Evolutionary conservation across 2,797 vertebrate species (phyloP), one percentile per base, ranked within the genome.

Genomic region (Pagetopsis macropterus): DNA sequence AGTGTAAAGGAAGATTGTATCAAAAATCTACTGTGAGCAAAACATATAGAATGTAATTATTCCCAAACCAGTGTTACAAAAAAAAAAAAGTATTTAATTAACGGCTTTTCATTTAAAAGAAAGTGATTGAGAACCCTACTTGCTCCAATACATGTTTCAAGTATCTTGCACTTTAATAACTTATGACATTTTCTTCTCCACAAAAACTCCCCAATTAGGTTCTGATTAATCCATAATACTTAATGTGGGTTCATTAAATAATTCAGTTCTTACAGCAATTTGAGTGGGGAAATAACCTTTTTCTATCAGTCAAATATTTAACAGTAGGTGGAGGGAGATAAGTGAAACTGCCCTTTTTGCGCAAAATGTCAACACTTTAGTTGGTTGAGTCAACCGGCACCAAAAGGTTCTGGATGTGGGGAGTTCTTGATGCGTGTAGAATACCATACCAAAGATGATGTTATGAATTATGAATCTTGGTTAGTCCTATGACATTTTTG

Each of bases 261-360:
- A 17, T n/a, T 72, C 49, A 40, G 11, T 10, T 58, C 19, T 74
- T 17, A 21, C 33, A 37, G 11, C 1, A 16, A 41, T 70, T 51
- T 51, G 41, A 54, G 21, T 17, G 13, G 19, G 23, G 19, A 16
- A 16, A 44, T 58, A 56, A 60, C 19, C 45, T 37, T 37, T 61
- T 67, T 31, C 16, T 3, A 41, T 23, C 15, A n/a, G 13, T 37
- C 19, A 27, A 2, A 54, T 31, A 9, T 63, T 17, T 50, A 1
- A n/a, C 50, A 57, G 52, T 19, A 27, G 56, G 58, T 23, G 16
- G 45, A n/a, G 1, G 17, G 1, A 0, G 7, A 40, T 27, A 17
- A 64, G 3, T 57, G 65, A 75, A 83, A 79, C 55, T 5, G 13
- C 11, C 21, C 33, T 50, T 73, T 80, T 48, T 72, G 23, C 19